Evolutionary conservation across 2,888 invertebrate species (phyloP), one percentile per base, ranked within the genome.

Genomic region (Apomyelois bistriatella): DNA sequence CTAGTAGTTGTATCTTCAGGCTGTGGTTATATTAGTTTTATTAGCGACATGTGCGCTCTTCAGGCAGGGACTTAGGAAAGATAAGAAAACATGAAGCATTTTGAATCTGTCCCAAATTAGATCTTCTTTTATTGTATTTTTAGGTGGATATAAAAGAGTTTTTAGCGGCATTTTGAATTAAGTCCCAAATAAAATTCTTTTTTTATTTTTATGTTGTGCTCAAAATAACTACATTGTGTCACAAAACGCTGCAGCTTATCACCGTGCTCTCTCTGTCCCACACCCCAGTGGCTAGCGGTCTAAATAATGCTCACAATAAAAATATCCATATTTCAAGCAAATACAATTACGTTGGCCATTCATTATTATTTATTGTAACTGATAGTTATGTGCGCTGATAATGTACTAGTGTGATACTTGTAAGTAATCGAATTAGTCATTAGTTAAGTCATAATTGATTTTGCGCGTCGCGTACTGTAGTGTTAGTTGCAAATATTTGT

Each of bases 311-410:
- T 15, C 13, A 30, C 49, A 40, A 50, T 50, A 50, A 50, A 50
- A 40, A 50, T 50, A 50, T 40, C 49, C 38, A 40, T 50, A 50
- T 32, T 40, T 50, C 49, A 46, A 46, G 32, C 46, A 46, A 46
- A 46, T 32, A 46, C 8, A 6, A 46, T 46, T 46, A 46, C 13
- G 15, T 5, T 10, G 46, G 46, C 46, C 46, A 46, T 46, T 32
- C 32, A 12, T 46, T 46, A 46, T 46, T 46, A 46, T 46, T 46
- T 46, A 46, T 46, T 46, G 46, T 46, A 32, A 46, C 15, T 46
- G 46, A 46, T 46, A 46, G 30, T 46, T 30, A 32, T 32, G 46
- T 13, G 37, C 8, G 10, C 40, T 16, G 40, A 16, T 40, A 40
- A 16, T 40, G 16, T 40, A 16, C 16, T 40, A 40, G 40, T 8